Evolutionary conservation across 1,140 invertebrate species (phyloP), one percentile per base, ranked within the genome.

Genomic region (Branchinecta lindahli): DNA sequence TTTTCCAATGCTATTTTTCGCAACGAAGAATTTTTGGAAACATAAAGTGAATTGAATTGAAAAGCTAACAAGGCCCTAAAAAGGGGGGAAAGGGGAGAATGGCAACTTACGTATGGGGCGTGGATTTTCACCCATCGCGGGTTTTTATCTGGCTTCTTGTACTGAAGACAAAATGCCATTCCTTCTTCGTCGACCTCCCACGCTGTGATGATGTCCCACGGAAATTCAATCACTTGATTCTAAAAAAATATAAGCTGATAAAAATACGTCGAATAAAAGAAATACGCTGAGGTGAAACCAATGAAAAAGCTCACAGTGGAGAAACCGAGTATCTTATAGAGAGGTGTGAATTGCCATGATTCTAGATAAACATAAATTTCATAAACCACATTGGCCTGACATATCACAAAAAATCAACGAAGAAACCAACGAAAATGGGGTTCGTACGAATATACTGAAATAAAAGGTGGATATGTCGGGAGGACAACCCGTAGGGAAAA

Each of bases 161-260:
- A 96, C 74, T 91, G 87, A 79, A 96, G 87, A 75, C 87, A 88
- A 79, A 94, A 91, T 15, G 89, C 87, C 84, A 93, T 92, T 66
- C 87, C 89, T 76, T 92, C 91, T 77, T 95, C 91, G 79, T 96
- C 92, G 15, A 89, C 83, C 75, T 94, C 89, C 87, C 89, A 95
- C 73, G 87, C 84, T 45, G 86, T 84, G 66, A 96, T 86, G 70
- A 83, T 84, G 70, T 85, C 84, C 92, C 92, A 95, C 33, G 84
- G 80, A 75, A 96, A 87, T 75, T 92, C 89, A 66, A 94, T 88
- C 52, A 91, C 86, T 80, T 91, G 90, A 69, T 80, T 80, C 84
- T 85, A 75, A 33, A 79, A 79, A 52, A 69, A 73, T 65, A 20
- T 45, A 15, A 71, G 33, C 12, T 66, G 65, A 44, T 67, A 67